Evolutionary conservation across 2,888 invertebrate species (phyloP).

Genomic region (Spatulosminthurus flaviceps): DNA sequence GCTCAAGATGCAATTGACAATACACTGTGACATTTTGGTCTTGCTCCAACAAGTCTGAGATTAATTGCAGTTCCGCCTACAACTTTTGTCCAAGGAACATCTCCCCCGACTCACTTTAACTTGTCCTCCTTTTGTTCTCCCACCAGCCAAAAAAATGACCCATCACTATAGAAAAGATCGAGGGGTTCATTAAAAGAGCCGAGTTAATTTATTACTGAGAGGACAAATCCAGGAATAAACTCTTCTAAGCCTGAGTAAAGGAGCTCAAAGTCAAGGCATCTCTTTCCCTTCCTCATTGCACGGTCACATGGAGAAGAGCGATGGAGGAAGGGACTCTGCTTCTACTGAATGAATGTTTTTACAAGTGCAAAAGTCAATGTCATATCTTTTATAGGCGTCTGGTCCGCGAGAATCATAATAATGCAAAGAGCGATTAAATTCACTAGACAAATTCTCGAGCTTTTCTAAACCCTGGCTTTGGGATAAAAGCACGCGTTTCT

Average conservation of each 20-base stretch:
- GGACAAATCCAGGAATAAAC: background rate
- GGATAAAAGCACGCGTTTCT: constrained; percentile 11
- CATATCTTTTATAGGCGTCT: no score
- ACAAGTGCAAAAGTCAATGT: no score
- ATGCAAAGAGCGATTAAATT: no score
- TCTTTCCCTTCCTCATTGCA: no score
- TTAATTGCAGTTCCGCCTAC: constrained; percentile 37
- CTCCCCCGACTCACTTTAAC: background rate
- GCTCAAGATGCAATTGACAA: background rate
- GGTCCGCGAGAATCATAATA: no score
- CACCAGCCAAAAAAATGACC: constrained; percentile 5
- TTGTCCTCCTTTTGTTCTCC: constrained; percentile 23
- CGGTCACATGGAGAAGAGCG: no score
- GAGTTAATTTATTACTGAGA: constrained; percentile 16
- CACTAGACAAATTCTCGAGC: no score
- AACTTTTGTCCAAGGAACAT: constrained; percentile 26
- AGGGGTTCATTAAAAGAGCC: constrained; percentile 30
- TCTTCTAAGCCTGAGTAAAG: background rate
- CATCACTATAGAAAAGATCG: background rate
- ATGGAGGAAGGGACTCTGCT: no score
- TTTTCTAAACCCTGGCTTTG: background rate
- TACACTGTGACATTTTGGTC: constrained; percentile 28
- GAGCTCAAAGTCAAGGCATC: background rate
- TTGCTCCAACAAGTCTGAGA: constrained; percentile 23
- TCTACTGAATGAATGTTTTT: no score